Percentiles rank a stretch among this genome's conserved stretches.
phyloP scores from a whole-genome alignment of 2,113 vertebrate genomes.

The Sceloporus undulatus region DNA sequence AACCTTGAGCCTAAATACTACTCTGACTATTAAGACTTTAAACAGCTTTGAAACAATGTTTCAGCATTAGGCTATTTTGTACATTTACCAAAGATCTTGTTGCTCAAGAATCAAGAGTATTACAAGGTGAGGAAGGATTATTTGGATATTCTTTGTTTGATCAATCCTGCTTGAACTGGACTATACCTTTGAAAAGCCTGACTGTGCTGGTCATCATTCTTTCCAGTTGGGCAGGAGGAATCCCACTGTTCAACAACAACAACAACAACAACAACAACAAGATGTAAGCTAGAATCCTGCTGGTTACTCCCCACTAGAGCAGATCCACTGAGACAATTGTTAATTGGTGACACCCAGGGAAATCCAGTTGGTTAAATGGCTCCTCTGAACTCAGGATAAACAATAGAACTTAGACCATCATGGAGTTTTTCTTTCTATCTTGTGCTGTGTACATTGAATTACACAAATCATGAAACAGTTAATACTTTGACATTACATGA shows the following conservation, averaged over 20 bases:
- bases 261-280: background rate
- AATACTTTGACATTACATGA: slow-evolving; percentile 3
- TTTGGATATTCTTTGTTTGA: background rate
- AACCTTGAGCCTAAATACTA: background rate
- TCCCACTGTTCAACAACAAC: background rate
- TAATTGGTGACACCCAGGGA: too few species aligned
- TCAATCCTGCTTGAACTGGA: background rate
- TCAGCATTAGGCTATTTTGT: background rate
- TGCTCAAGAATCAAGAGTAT: background rate
- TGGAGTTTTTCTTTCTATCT: too few species aligned
- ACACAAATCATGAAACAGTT: background rate
- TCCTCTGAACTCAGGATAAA: too few species aligned
- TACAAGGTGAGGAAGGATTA: background rate
- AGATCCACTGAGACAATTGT: too few species aligned
- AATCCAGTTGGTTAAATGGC: too few species aligned
- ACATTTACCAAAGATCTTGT: background rate
- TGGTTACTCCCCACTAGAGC: too few species aligned
- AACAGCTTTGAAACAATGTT: background rate
- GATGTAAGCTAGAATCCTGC: too few species aligned
- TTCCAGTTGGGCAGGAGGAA: background rate
- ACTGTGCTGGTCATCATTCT: background rate
- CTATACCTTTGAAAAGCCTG: background rate
- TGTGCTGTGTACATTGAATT: background rate
- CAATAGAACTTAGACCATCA: too few species aligned
- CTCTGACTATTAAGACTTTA: background rate